phyloP scores from a whole-genome alignment of 2,113 vertebrate species.

The Esox niger region DNA sequence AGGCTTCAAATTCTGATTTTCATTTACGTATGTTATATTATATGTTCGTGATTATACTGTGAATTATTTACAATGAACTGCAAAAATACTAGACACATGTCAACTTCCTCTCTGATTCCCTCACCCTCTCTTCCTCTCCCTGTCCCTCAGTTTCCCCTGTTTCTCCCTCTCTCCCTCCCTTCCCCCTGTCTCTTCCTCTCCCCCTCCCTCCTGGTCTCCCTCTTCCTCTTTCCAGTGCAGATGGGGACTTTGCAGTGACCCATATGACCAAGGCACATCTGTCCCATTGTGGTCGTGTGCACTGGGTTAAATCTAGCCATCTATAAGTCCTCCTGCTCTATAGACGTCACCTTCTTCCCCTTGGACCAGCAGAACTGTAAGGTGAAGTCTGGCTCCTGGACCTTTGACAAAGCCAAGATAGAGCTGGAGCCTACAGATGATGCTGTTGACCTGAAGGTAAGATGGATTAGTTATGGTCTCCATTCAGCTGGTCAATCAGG shows the following conservation, averaged over 20 bases:
- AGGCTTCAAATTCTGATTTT: no score
- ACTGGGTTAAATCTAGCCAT: constrained; percentile 93
- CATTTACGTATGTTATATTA: no score
- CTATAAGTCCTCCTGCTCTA: constrained; percentile 99
- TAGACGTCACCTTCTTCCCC: constrained; percentile 98
- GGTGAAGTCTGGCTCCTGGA: constrained; percentile 99
- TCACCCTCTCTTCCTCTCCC: rapidly evolving
- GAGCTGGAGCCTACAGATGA: constrained; percentile 88
- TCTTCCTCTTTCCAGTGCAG: constrained; percentile 56
- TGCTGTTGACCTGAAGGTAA: constrained; percentile 87
- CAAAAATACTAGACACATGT: no score
- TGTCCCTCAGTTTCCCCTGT: rapidly evolving
- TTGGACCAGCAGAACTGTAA: constrained; percentile 98
- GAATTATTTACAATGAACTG: no score
- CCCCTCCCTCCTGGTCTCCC: background rate
- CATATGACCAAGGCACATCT: constrained; percentile 82
- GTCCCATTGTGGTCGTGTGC: constrained; percentile 65
- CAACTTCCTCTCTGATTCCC: background rate
- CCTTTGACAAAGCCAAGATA: constrained; percentile 95
- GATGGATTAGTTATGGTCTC: no score
- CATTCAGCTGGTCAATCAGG: no score
- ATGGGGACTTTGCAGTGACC: constrained; percentile 76
- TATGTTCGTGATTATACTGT: no score
- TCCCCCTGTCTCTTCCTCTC: background rate
- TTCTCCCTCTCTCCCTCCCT: rapidly evolving